phyloP scores from a whole-genome alignment of 2,113 vertebrate genomes.

The Acinonyx jubatus region DNA sequence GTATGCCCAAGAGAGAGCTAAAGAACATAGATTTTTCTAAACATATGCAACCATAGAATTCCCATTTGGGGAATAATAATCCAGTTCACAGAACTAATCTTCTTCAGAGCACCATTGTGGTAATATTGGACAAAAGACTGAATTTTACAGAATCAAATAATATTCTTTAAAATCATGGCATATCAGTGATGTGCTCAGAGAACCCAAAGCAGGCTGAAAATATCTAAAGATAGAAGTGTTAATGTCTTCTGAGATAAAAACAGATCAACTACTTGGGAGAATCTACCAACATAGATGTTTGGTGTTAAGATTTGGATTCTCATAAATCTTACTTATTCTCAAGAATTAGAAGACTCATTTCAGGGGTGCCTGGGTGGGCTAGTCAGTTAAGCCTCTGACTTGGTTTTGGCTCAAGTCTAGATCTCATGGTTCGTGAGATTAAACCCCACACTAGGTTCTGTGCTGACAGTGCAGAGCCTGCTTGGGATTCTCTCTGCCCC shows the following conservation, averaged over 20 bases:
- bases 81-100: background rate
- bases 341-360: constrained; percentile 15
- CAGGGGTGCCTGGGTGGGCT: background rate
- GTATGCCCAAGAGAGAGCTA: background rate
- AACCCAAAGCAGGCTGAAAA: background rate
- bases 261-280: background rate
- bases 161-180: background rate
- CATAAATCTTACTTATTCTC: background rate
- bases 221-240: background rate
- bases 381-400: no score
- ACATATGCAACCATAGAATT: background rate
- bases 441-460: no score
- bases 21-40: background rate
- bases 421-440: no score
- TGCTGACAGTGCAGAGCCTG: no score
- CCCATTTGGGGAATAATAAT: background rate
- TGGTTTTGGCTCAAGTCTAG: no score
- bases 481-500: no score
- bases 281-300: background rate
- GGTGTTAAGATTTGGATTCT: constrained; percentile 32
- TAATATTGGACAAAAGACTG: background rate
- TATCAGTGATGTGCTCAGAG: background rate
- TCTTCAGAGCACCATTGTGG: background rate
- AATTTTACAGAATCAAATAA: constrained; percentile 22
- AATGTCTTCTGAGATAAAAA: constrained; percentile 9